phyloP scores from a whole-genome alignment of 2,113 vertebrate species.

The Xenus cinereus region DNA sequence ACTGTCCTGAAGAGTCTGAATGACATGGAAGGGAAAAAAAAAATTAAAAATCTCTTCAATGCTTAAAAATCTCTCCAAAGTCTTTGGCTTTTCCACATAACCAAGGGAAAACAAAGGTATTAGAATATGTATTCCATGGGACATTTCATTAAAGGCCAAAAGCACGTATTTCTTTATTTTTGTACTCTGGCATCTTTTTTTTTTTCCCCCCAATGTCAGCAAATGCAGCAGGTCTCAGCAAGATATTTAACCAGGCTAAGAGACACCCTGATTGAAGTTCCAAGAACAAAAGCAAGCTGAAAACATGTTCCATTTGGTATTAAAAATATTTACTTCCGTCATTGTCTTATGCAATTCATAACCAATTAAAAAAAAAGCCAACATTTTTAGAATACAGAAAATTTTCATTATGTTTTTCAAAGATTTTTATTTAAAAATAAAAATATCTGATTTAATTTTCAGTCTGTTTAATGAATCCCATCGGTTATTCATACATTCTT shows the following conservation, averaged over 20 bases:
- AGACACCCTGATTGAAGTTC: constrained; percentile 35
- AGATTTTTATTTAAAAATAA: not conserved
- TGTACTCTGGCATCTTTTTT: not conserved
- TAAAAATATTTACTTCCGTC: constrained; percentile 20
- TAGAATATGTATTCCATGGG: not conserved
- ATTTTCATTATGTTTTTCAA: not conserved
- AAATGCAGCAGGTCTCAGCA: not conserved
- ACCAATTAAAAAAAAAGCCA: not conserved
- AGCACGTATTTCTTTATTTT: not conserved
- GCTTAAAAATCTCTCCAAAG: constrained; percentile 28
- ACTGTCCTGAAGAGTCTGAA: constrained; percentile 1
- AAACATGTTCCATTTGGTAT: constrained; percentile 10
- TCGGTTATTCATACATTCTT: not conserved
- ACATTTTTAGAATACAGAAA: not conserved
- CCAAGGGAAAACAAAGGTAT: not conserved
- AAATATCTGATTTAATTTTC: not conserved
- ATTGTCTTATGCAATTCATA: not conserved
- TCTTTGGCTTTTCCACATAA: constrained; percentile 14
- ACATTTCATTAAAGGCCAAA: not conserved
- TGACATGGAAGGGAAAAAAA: not conserved
- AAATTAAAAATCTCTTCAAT: not conserved
- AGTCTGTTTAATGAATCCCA: not conserved
- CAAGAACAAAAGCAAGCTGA: constrained; percentile 39
- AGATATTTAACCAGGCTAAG: constrained; percentile 47
- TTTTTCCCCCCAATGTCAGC: not conserved